A percentile compares a stretch with the other conserved stretches of the same genome.
These are phyloP conservation scores for Sebastes matsubarae DNA, from an alignment of 2,797 vertebrate species.

Conservation along the genomic window DNA sequence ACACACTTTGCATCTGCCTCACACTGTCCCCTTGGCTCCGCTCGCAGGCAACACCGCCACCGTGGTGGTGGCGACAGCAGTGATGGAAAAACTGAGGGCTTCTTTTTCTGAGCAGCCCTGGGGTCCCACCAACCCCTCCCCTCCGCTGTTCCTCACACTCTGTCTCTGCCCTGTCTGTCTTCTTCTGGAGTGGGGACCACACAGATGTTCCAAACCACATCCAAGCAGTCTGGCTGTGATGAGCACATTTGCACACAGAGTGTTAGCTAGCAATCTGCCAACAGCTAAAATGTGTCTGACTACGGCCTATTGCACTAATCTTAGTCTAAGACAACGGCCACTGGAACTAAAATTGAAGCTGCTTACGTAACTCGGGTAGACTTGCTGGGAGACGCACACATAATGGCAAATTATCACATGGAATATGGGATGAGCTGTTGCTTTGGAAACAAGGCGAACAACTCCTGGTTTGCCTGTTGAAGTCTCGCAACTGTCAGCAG, in stretches of 20 bases:
- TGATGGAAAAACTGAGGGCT: slow-evolving; percentile 81
- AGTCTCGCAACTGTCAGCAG: slow-evolving; percentile 51
- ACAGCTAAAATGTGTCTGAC: slow-evolving; percentile 76
- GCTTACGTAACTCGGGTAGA: slow-evolving; percentile 68
- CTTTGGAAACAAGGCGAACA: slow-evolving; percentile 64
- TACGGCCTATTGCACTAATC: slow-evolving; percentile 69
- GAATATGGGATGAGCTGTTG: slow-evolving; percentile 70
- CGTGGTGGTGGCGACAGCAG: slow-evolving; percentile 66
- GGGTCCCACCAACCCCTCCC: slow-evolving; percentile 67
- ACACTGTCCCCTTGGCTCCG: slow-evolving; percentile 68
- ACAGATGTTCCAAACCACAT: slow-evolving; percentile 86
- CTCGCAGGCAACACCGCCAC: slow-evolving; percentile 58
- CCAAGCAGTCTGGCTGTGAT: slow-evolving; percentile 83
- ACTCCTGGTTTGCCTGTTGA: slow-evolving; percentile 41
- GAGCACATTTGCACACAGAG: slow-evolving; percentile 83
- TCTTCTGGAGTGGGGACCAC: slow-evolving; percentile 80
- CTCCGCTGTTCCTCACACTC: slow-evolving; percentile 58
- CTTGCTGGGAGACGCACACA: slow-evolving; percentile 58
- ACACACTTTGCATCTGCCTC: slow-evolving; percentile 45
- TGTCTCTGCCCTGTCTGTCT: slow-evolving; percentile 77
- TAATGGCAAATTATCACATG: slow-evolving; percentile 68
- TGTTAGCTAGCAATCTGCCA: slow-evolving; percentile 81
- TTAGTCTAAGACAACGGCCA: slow-evolving; percentile 68
- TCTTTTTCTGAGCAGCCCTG: slow-evolving; percentile 67
- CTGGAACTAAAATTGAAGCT: slow-evolving; percentile 66